phyloP scores from a whole-genome alignment of 2,113 vertebrate genomes.

The Lathamus discolor region DNA sequence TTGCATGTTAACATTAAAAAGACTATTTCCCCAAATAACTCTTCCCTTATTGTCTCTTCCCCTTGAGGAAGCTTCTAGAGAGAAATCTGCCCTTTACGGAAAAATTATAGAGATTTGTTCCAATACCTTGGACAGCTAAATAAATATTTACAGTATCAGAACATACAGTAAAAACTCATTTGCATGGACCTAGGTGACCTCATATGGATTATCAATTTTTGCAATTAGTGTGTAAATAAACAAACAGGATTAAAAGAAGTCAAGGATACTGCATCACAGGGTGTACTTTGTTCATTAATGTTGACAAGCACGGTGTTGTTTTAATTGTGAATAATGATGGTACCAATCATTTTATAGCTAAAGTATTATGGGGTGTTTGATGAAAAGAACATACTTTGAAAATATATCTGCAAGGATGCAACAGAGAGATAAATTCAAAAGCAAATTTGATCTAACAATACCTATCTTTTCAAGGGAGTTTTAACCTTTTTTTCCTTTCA shows the following conservation, averaged over 20 bases:
- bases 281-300: constrained; percentile 5
- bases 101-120: neutral
- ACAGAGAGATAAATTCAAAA: neutral
- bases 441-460: neutral
- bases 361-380: neutral
- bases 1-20: neutral
- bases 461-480: neutral
- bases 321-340: neutral
- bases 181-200: constrained; percentile 15
- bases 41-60: neutral
- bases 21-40: neutral
- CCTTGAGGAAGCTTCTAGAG: constrained; percentile 1
- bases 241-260: constrained; percentile 52
- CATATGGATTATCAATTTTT: constrained; percentile 56
- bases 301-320: constrained; percentile 17
- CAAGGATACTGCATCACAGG: constrained; percentile 33
- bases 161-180: constrained; percentile 43
- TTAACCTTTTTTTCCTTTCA: neutral
- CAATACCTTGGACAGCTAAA: constrained; percentile 12
- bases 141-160: constrained; percentile 58
- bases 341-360: neutral
- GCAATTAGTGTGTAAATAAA: constrained; percentile 41
- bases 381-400: neutral
- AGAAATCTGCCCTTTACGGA: neutral
- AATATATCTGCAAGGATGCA: neutral